Percentiles rank a stretch among this genome's conserved stretches.
These are phyloP conservation scores for Physella acuta DNA, from an alignment of 1,140 invertebrate genomes.

Conservation along the genomic window DNA sequence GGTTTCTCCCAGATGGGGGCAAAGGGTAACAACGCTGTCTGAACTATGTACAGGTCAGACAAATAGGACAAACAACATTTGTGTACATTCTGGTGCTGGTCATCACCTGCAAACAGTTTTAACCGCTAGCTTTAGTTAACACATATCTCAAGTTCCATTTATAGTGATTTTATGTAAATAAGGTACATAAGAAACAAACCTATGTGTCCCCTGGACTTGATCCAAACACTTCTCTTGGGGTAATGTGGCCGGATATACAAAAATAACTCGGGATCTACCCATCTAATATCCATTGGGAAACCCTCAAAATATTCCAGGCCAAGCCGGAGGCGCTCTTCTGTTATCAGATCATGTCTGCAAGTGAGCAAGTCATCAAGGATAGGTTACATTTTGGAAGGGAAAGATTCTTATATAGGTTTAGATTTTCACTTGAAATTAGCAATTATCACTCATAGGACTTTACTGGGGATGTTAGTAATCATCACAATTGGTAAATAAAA, in stretches of 20 bases:
- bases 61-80: constrained; percentile 46
- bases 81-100: constrained; percentile 38
- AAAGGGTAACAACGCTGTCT: constrained; percentile 29
- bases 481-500: no score
- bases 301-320: constrained; percentile 20
- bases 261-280: constrained; percentile 35
- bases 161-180: no score
- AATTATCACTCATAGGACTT: no score
- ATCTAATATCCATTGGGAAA: background rate
- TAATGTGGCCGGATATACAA: constrained; percentile 49
- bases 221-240: constrained; percentile 55
- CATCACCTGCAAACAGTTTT: constrained; percentile 38
- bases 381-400: no score
- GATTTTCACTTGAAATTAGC: no score
- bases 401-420: no score
- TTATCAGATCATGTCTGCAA: background rate
- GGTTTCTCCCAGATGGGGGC: background rate
- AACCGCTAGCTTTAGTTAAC: background rate
- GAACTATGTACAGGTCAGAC: constrained; percentile 39
- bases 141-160: no score
- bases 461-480: no score
- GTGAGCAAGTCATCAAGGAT: background rate
- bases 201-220: constrained; percentile 54
- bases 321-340: background rate
- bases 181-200: no score